phyloP scores from a whole-genome alignment of 2,888 invertebrate species.

The Trachelus iudaicus region DNA sequence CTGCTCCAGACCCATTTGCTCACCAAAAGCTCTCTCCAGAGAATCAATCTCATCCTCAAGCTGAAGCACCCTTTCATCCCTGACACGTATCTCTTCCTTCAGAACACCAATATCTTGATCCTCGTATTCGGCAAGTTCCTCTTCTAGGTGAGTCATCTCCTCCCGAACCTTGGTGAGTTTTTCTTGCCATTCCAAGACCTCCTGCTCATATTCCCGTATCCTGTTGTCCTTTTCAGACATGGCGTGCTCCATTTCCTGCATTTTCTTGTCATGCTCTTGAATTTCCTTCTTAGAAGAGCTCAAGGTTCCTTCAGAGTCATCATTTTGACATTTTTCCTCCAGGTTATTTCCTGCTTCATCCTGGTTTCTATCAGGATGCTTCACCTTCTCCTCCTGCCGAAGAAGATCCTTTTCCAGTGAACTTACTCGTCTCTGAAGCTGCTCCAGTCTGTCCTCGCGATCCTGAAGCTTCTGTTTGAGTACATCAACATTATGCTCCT shows the following conservation, averaged over 20 bases:
- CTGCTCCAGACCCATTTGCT: slow-evolving; percentile 53
- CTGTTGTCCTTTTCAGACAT: slow-evolving; percentile 49
- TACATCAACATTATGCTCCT: slow-evolving; percentile 51
- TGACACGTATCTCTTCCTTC: slow-evolving; percentile 51
- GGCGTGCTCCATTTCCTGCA: slow-evolving; percentile 48
- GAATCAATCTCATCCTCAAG: slow-evolving; percentile 55
- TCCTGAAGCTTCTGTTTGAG: slow-evolving; percentile 52
- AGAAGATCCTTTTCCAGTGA: slow-evolving; percentile 34
- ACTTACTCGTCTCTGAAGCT: slow-evolving; percentile 40
- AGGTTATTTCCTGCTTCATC: slow-evolving; percentile 3
- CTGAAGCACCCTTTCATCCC: slow-evolving; percentile 47
- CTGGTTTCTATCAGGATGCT: neutral
- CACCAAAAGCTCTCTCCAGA: slow-evolving; percentile 51
- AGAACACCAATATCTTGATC: slow-evolving; percentile 47
- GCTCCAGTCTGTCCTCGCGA: slow-evolving; percentile 52
- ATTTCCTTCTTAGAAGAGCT: too few relatives aligned
- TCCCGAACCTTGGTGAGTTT: slow-evolving; percentile 33
- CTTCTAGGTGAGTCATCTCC: slow-evolving; percentile 41
- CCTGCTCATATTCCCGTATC: slow-evolving; percentile 45
- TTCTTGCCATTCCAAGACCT: slow-evolving; percentile 45
- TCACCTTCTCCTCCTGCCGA: neutral
- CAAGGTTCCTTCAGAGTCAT: neutral
- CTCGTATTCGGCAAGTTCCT: slow-evolving; percentile 45
- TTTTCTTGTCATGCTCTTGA: slow-evolving; percentile 24
- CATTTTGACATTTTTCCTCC: neutral